Conservation (phyloP, 2,797 vertebrate species). For the Tachyglossus aculeatus region DNA sequence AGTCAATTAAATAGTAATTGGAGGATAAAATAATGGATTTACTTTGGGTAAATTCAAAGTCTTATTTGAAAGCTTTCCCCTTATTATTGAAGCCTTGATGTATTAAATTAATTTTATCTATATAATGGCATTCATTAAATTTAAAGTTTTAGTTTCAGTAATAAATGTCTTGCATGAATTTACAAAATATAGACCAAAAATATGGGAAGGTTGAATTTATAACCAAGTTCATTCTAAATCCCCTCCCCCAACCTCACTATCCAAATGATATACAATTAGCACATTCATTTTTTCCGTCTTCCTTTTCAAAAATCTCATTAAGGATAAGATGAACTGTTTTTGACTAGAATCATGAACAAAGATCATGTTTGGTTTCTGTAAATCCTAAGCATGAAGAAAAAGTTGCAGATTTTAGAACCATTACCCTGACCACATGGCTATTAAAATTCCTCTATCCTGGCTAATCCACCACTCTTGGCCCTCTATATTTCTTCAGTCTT, state of each 20-base stretch:
- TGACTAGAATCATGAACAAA: not conserved
- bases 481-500: not conserved
- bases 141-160: constrained; percentile 42
- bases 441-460: not conserved
- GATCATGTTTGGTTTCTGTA: not conserved
- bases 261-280: constrained; percentile 2
- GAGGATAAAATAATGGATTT: constrained; percentile 58
- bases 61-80: constrained; percentile 46
- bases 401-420: not conserved
- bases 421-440: not conserved
- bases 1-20: constrained; percentile 62
- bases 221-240: not conserved
- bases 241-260: not conserved
- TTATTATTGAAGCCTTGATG: constrained; percentile 52
- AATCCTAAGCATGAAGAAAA: not conserved
- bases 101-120: constrained; percentile 62
- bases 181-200: constrained; percentile 32
- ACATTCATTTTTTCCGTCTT: constrained; percentile 11
- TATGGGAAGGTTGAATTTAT: constrained; percentile 2
- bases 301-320: not conserved
- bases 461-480: not conserved
- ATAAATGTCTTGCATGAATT: constrained; percentile 27
- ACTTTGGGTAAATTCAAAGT: constrained; percentile 53
- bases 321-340: not conserved
- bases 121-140: constrained; percentile 55